These are phyloP conservation scores for Homarus americanus DNA, from an alignment of 1,140 invertebrate species.

Conservation along the genomic window DNA sequence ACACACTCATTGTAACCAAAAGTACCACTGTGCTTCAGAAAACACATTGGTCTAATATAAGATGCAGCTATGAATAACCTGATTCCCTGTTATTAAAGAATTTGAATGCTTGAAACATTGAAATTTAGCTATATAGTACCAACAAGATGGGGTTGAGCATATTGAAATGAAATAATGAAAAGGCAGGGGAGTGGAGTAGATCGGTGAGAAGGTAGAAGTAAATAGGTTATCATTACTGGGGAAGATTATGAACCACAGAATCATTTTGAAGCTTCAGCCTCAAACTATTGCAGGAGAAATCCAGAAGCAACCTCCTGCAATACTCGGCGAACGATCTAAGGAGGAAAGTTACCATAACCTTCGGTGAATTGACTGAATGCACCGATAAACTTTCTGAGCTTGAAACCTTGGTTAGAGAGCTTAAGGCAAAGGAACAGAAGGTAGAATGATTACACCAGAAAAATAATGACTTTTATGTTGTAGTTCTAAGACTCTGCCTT, in stretches of 20 bases:
- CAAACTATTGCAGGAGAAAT: constrained; percentile 56
- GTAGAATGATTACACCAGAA: constrained; percentile 5
- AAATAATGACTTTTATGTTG: neutral
- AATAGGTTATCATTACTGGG: neutral
- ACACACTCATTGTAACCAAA: too few relatives aligned
- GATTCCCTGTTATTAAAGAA: too few relatives aligned
- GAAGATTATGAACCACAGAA: neutral
- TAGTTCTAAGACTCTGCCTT: neutral
- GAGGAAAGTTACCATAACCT: constrained; percentile 52
- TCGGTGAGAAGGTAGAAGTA: neutral
- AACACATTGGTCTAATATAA: too few relatives aligned
- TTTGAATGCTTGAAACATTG: too few relatives aligned
- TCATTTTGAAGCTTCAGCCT: neutral
- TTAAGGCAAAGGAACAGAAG: constrained; percentile 10
- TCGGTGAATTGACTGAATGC: constrained; percentile 47
- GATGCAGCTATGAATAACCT: too few relatives aligned
- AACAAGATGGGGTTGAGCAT: neutral
- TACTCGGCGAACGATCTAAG: constrained; percentile 40
- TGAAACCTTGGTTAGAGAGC: constrained; percentile 20
- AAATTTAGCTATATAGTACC: too few relatives aligned
- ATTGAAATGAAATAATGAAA: neutral
- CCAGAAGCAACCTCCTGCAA: constrained; percentile 15
- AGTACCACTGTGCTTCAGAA: too few relatives aligned
- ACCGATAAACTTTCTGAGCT: constrained; percentile 48
- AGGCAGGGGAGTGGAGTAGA: neutral